phyloP scores from a whole-genome alignment of 2,113 vertebrate species.

The Neoarius graeffei region DNA sequence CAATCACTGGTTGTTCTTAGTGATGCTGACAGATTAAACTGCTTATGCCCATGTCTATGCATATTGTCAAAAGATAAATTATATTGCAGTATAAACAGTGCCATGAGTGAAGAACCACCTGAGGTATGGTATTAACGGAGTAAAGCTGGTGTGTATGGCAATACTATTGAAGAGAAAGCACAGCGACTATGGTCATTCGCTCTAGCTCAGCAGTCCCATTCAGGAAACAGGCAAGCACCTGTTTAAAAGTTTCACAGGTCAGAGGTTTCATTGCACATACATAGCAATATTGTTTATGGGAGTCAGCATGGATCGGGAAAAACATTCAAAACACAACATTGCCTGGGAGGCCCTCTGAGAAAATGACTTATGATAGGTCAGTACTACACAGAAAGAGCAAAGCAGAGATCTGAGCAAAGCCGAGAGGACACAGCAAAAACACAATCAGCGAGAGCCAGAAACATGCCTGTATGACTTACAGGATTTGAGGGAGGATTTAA shows the following conservation, averaged over 20 bases:
- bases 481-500: conserved; percentile 20
- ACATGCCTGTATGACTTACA: conserved; percentile 12
- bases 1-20: conserved; percentile 25
- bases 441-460: conserved; percentile 16
- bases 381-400: conserved; percentile 5
- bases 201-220: conserved; percentile 59
- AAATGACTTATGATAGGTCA: conserved; percentile 20
- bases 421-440: not conserved
- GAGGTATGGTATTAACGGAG: conserved; percentile 54
- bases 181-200: conserved; percentile 50
- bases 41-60: conserved; percentile 58
- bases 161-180: conserved; percentile 56
- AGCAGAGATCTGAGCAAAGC: not conserved
- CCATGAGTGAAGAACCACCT: conserved; percentile 64
- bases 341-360: conserved; percentile 1
- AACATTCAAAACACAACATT: conserved; percentile 16
- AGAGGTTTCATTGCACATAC: conserved; percentile 57
- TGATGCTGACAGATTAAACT: conserved; percentile 42
- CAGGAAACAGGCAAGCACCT: conserved; percentile 72
- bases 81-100: conserved; percentile 50
- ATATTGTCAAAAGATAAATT: conserved; percentile 66
- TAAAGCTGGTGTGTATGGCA: conserved; percentile 51
- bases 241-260: conserved; percentile 58
- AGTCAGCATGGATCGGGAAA: conserved; percentile 53
- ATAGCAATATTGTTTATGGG: conserved; percentile 63